Evolutionary conservation across 1,140 invertebrate species (phyloP), one percentile per base, ranked within the genome.

Genomic region (Propsilocerus akamusi): DNA sequence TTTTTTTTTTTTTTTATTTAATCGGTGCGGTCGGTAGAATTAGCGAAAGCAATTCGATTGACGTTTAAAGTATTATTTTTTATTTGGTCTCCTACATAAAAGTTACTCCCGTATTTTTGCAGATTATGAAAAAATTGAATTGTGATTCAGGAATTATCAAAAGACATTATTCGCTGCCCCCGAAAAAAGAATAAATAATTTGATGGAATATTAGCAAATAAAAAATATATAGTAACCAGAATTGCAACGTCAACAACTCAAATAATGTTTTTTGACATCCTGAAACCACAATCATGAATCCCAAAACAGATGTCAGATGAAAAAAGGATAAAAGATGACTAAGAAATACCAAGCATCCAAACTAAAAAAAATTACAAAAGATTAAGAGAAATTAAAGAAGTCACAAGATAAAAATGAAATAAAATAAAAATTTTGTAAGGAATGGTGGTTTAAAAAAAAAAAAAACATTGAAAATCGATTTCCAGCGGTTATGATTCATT

Each of bases 191-290:
- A 41, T 20, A 41, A 20, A 20, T 17, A 41, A 8, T 8, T 41
- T 7, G 14, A 41, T 41, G n/a, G 17, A 41, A 37, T 5, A n/a
- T 14, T 17, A 1, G 22, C 14, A 37, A 37, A 37, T n/a, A 41
- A 17, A 30, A n/a, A 30, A 30, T 30, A 12, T n/a, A 30, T 7
- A 12, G 14, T 30, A n/a, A 30, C 14, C 14, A 12, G 34, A 20
- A 20, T 41, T 41, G 10, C 34, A 30, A 30, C 10, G 28, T n/a
- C 10, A 11, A 1, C 34, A 41, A 14, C 8, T 12, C 28, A 41
- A 41, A 41, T 41, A 41, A 41, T 41, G 34, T 41, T 41, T 41
- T 41, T 41, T 41, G 34, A 41, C 34, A 41, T 41, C 22, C 17
- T 17, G n/a, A 41, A 14, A 41, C n/a, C 17, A 41, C 10, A 20